Evolutionary conservation across 2,113 vertebrate species (phyloP).

Genomic region (Neogobius melanostomus): DNA sequence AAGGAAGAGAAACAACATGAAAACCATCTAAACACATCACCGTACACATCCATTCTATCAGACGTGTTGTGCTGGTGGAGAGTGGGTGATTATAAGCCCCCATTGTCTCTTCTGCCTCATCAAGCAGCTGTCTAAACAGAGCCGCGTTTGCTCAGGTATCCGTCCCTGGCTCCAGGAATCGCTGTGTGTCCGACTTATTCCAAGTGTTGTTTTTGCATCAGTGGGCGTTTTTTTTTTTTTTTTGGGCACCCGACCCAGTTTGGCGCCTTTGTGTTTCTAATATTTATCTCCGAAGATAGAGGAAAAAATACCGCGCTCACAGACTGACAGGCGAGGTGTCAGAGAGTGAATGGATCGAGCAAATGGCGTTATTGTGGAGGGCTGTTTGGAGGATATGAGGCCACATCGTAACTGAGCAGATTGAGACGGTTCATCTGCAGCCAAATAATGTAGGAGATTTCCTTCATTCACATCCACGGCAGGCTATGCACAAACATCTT

Average conservation of each 20-base stretch:
- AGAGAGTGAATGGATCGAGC: conserved; percentile 37
- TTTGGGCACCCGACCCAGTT: conserved; percentile 60
- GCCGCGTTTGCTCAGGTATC: conserved; percentile 65
- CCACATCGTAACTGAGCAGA: conserved; percentile 6
- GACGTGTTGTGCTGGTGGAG: conserved; percentile 33
- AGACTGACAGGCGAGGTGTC: conserved; percentile 26
- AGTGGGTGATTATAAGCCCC: conserved; percentile 59
- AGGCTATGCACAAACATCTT: conserved; percentile 16
- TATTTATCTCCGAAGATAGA: conserved; percentile 60
- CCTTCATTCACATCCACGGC: conserved; percentile 7
- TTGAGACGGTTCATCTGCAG: conserved; percentile 25
- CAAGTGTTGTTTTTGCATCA: conserved; percentile 53
- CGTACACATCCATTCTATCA: conserved; percentile 44
- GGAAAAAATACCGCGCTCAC: conserved; percentile 25
- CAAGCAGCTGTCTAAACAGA: conserved; percentile 71
- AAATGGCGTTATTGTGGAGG: conserved; percentile 31
- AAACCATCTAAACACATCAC: conserved; percentile 51
- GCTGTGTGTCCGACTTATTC: conserved; percentile 50
- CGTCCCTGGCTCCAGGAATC: conserved; percentile 36
- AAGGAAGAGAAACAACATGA: conserved; percentile 33
- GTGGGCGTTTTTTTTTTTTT: conserved; percentile 37
- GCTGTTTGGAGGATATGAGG: conserved; percentile 27
- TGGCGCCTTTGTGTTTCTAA: conserved; percentile 53
- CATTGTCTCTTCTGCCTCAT: conserved; percentile 63
- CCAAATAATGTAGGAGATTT: conserved; percentile 19